phyloP scores from a whole-genome alignment of 2,888 invertebrate genomes.

The Coelogynopora nodosa region DNA sequence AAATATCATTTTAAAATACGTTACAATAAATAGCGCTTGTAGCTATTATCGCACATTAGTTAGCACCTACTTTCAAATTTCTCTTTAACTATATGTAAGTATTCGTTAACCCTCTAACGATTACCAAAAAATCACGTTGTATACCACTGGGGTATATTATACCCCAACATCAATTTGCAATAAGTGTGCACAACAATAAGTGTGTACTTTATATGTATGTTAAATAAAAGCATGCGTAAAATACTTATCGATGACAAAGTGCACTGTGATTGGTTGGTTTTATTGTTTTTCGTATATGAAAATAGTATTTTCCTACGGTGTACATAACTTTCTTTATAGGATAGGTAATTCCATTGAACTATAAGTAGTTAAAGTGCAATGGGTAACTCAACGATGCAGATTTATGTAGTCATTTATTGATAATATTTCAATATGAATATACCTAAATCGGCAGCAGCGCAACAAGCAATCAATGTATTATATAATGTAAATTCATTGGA shows the following conservation, averaged over 20 bases:
- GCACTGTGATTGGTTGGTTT: background rate
- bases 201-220: conserved; percentile 26
- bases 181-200: too few relatives aligned
- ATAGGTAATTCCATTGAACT: too few relatives aligned
- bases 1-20: too few relatives aligned
- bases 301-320: too few relatives aligned
- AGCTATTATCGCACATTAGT: too few relatives aligned
- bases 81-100: too few relatives aligned
- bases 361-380: too few relatives aligned
- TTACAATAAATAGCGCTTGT: too few relatives aligned
- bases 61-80: too few relatives aligned
- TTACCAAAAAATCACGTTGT: conserved; percentile 9
- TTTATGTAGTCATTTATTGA: conserved; percentile 21
- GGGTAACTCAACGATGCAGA: background rate
- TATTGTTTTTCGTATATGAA: too few relatives aligned
- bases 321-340: too few relatives aligned
- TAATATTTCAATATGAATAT: conserved; percentile 9
- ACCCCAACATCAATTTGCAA: conserved; percentile 25
- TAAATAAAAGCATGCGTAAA: conserved; percentile 11
- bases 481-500: conserved; percentile 13
- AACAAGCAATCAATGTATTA: conserved; percentile 27
- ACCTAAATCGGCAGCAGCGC: conserved; percentile 8
- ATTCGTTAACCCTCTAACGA: conserved; percentile 18
- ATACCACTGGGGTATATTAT: conserved; percentile 19
- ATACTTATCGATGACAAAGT: conserved; percentile 22